Percentiles rank a stretch among this genome's conserved stretches.
These are phyloP conservation scores for Odontothrips loti DNA, from an alignment of 2,888 invertebrate species.

Conservation along the genomic window DNA sequence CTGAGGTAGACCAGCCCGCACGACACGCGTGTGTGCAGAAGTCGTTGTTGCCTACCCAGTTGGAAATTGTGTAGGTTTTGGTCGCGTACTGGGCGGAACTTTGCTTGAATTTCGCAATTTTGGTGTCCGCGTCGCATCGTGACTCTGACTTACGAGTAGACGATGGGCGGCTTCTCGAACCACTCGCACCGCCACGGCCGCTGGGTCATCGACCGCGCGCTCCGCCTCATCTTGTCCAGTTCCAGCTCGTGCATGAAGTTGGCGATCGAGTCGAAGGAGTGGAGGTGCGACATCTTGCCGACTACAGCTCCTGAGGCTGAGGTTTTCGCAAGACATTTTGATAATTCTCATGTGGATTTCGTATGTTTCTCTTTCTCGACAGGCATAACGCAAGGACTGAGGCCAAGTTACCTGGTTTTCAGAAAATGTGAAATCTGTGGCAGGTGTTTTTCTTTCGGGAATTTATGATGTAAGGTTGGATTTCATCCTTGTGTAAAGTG, in stretches of 20 bases:
- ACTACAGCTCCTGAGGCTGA: not conserved
- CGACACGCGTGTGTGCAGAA: too few relatives aligned
- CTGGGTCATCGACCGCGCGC: not conserved
- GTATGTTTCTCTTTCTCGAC: too few relatives aligned
- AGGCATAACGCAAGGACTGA: too few relatives aligned
- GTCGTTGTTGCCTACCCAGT: too few relatives aligned
- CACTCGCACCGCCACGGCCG: not conserved
- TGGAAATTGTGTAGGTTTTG: not conserved
- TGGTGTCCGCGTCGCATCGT: not conserved
- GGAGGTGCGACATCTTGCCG: not conserved
- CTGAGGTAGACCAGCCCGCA: too few relatives aligned
- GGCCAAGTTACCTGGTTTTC: too few relatives aligned
- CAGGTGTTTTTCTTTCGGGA: too few relatives aligned
- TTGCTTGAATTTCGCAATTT: not conserved
- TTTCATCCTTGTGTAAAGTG: too few relatives aligned
- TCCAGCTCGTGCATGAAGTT: slow-evolving; percentile 6
- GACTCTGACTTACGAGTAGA: not conserved
- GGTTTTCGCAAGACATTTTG: too few relatives aligned
- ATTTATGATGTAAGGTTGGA: too few relatives aligned
- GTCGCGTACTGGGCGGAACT: not conserved
- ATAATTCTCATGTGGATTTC: too few relatives aligned
- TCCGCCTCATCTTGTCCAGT: not conserved
- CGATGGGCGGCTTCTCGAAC: not conserved
- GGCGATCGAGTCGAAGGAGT: not conserved
- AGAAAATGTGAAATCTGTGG: too few relatives aligned